phyloP scores from a whole-genome alignment of 2,113 vertebrate species.

The Hiodon tergisus region DNA sequence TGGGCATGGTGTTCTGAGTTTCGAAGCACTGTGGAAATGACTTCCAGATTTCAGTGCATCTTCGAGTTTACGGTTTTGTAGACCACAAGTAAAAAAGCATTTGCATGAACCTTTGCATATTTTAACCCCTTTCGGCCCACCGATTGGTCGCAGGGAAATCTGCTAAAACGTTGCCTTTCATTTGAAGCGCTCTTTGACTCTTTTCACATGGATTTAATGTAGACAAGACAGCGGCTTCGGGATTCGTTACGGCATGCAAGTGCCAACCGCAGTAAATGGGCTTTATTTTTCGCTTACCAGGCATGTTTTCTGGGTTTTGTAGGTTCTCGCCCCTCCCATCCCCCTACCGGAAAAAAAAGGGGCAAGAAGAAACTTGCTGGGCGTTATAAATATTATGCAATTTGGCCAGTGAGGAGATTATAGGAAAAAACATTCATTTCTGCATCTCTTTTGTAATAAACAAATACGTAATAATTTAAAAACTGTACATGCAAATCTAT shows the following conservation, averaged over 20 bases:
- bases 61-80: neutral
- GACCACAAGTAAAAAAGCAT: neutral
- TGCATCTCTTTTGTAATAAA: too few species aligned
- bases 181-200: neutral
- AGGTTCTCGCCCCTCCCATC: neutral
- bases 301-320: neutral
- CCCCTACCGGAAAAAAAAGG: too few species aligned
- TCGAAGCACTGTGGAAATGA: conserved; percentile 61
- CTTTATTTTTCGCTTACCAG: neutral
- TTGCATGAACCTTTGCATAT: neutral
- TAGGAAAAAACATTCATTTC: too few species aligned
- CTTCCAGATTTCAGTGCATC: conserved; percentile 66
- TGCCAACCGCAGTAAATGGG: neutral
- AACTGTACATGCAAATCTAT: too few species aligned
- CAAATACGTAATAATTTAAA: too few species aligned
- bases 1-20: conserved; percentile 54
- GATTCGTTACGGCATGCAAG: neutral
- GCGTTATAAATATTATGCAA: too few species aligned
- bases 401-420: too few species aligned
- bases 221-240: neutral
- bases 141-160: neutral
- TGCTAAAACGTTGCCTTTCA: neutral
- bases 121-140: neutral
- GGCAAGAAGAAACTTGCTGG: too few species aligned
- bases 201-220: neutral